These are phyloP conservation scores for Chroicocephalus ridibundus DNA, from an alignment of 2,113 vertebrate species.

Conservation along the genomic window DNA sequence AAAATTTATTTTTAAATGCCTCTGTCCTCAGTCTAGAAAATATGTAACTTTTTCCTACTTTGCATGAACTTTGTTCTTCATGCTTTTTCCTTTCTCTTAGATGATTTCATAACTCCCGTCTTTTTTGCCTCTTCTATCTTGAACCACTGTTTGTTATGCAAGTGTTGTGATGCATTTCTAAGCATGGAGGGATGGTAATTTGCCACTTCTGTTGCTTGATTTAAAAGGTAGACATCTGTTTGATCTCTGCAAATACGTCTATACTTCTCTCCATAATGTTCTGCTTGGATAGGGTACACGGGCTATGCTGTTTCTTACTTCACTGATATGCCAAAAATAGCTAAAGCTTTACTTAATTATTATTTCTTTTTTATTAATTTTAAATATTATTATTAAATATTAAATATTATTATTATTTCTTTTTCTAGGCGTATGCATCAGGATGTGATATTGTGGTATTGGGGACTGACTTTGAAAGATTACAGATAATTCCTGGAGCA, in stretches of 20 bases:
- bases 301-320: background rate
- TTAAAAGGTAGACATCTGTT: background rate
- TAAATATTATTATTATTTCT: no score
- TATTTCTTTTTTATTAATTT: background rate
- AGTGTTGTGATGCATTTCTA: background rate
- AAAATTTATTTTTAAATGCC: background rate
- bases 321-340: background rate
- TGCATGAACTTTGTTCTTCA: background rate
- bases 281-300: accelerated
- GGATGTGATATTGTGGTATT: conserved; percentile 97
- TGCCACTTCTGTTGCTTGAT: background rate
- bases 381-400: no score
- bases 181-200: background rate
- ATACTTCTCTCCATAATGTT: background rate
- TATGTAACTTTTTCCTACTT: background rate
- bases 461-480: conserved; percentile 95
- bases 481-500: conserved; percentile 96
- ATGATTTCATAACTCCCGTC: background rate
- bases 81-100: background rate
- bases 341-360: background rate
- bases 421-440: conserved; percentile 90
- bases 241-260: background rate
- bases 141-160: background rate
- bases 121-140: background rate
- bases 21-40: background rate